A percentile compares a stretch with the other conserved stretches of the same genome.
These are phyloP conservation scores for Merluccius polli DNA, from an alignment of 2,797 vertebrate genomes.

Conservation along the genomic window DNA sequence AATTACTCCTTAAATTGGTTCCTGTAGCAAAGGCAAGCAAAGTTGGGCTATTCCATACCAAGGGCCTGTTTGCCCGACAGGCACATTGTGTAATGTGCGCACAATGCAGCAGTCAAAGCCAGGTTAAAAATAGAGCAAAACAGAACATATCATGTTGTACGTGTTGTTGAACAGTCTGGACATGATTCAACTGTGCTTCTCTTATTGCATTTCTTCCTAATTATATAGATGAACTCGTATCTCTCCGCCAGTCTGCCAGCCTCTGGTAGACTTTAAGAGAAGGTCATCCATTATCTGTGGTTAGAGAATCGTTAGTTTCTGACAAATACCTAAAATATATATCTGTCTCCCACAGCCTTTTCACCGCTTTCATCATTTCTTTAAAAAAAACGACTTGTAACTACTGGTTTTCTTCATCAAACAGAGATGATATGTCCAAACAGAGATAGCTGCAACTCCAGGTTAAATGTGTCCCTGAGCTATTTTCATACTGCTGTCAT, in stretches of 20 bases:
- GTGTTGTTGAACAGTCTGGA: neutral
- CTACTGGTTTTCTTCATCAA: neutral
- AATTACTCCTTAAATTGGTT: conserved; percentile 11
- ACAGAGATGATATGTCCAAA: neutral
- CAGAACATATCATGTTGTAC: neutral
- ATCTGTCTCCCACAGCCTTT: neutral
- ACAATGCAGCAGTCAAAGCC: conserved; percentile 3
- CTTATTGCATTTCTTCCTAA: neutral
- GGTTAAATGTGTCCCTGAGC: neutral
- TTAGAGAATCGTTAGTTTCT: neutral
- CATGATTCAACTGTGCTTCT: neutral
- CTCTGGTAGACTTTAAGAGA: neutral
- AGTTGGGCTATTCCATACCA: conserved; percentile 17
- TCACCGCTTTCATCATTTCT: neutral
- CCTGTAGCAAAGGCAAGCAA: conserved; percentile 7
- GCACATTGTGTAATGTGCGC: neutral
- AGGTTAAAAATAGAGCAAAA: conserved; percentile 3
- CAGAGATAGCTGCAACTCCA: neutral
- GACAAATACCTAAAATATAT: neutral
- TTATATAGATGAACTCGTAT: neutral
- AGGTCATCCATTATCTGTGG: neutral
- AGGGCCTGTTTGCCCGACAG: neutral
- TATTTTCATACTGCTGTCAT: neutral
- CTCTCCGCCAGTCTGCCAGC: neutral
- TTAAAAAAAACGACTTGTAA: neutral